Base-by-base conservation (phyloP, 2,113 vertebrate species). In the Oceanites oceanicus region DNA sequence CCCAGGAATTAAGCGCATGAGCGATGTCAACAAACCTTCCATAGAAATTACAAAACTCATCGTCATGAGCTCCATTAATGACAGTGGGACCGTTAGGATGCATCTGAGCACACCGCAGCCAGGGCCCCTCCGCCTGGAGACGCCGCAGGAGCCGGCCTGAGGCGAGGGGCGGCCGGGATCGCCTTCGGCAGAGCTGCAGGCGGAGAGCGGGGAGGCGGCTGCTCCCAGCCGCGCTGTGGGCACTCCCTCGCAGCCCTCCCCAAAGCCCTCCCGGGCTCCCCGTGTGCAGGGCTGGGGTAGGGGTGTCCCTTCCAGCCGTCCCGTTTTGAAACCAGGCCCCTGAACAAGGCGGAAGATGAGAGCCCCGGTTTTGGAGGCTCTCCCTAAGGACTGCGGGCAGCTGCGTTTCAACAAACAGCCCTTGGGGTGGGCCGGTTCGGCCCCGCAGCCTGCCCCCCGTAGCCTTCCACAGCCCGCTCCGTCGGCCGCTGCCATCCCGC, bases 51-150 rank as follows among this genome's bases (percentile, higher is more conserved):
- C 0, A 2, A 15, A n/a, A 22, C 3, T 6, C 30, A 3, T 47
- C 0, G 0, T 45, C 29, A 1, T 1, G 16, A 34, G 45, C 61
- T 50, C 27, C 18, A 1, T 3, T 12, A 36, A 5, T 4, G 40
- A 7, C 10, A 6, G 50, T 0, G 15, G 47, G 23, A 14, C 47
- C 3, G 20, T 11, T 12, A 6, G 53, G 49, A n/a, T 18, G 47
- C 0, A 1, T 23, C 85, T 4, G 18, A 6, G 47, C 50, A 2
- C 29, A 1, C 38, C 20, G 13, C 38, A 8, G 27, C 20, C 47
- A 4, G 13, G 29, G 11, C 12, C 27, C 18, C 17, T 29, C 13
- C 0, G 16, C 13, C 32, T 2, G 47, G 32, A 22, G 9, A 7
- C 11, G 6, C 17, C 4, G 2, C 22, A 0, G 10, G 4, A 23